Percentiles rank a stretch among this genome's conserved stretches.
These are phyloP conservation scores for Drosophila sturtevanti DNA, from an alignment of 1,140 invertebrate genomes.

Conservation along the genomic window DNA sequence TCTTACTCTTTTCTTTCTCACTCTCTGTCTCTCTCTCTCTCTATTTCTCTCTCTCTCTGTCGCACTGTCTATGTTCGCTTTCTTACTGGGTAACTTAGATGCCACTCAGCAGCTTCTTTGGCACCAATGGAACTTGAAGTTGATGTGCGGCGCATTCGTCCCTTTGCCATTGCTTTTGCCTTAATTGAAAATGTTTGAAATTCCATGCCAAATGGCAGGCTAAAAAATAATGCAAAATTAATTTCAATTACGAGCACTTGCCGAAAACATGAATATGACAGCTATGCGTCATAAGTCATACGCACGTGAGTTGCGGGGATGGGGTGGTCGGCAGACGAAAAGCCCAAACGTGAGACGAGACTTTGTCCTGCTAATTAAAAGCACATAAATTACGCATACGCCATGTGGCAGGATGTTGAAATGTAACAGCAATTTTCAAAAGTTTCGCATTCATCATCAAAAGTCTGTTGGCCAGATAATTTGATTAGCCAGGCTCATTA, in stretches of 20 bases:
- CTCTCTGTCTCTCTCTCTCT: background rate
- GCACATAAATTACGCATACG: slow-evolving; percentile 74
- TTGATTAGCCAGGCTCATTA: slow-evolving; percentile 75
- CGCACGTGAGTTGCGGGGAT: slow-evolving; percentile 16
- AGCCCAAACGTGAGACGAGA: slow-evolving; percentile 13
- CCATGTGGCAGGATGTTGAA: slow-evolving; percentile 59
- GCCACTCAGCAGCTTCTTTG: slow-evolving; percentile 35
- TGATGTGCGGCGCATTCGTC: slow-evolving; percentile 51
- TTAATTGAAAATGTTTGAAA: slow-evolving; percentile 81
- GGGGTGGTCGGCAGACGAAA: background rate
- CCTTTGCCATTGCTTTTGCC: slow-evolving; percentile 29
- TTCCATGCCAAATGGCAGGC: slow-evolving; percentile 66
- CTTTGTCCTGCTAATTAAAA: slow-evolving; percentile 67
- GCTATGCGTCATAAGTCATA: slow-evolving; percentile 72
- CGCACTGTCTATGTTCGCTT: background rate
- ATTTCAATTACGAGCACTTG: slow-evolving; percentile 70
- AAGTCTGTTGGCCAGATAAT: slow-evolving; percentile 66
- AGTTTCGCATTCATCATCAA: slow-evolving; percentile 70
- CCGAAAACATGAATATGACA: slow-evolving; percentile 72
- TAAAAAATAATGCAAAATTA: slow-evolving; percentile 70
- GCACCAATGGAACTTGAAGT: slow-evolving; percentile 39
- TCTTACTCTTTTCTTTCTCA: background rate
- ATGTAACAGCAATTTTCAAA: slow-evolving; percentile 53
- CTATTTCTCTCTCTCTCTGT: background rate
- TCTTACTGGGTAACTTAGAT: slow-evolving; percentile 63